Percentiles rank a stretch among this genome's conserved stretches.
Conservation (phyloP, 2,113 vertebrate species). For the Callospermophilus lateralis region DNA sequence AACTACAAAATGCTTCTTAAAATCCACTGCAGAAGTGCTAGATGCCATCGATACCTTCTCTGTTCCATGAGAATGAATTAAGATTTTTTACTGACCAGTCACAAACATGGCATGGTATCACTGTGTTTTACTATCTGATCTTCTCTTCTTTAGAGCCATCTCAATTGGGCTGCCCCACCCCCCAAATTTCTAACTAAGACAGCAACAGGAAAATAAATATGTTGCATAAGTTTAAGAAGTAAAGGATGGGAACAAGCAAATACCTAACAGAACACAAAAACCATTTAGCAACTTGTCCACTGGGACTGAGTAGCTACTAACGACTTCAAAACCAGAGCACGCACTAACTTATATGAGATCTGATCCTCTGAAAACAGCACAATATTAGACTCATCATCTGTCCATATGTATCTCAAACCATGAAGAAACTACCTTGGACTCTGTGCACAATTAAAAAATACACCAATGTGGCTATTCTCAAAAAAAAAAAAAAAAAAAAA, state of each 20-base stretch:
- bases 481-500: too few relatives aligned
- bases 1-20: not conserved
- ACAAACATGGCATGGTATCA: not conserved
- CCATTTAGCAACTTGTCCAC: not conserved
- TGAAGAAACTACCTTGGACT: not conserved
- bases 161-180: not conserved
- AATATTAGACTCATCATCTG: conserved; percentile 8
- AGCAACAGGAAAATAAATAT: not conserved
- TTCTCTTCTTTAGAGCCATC: not conserved
- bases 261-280: not conserved
- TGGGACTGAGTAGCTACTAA: not conserved
- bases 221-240: not conserved
- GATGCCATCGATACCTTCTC: not conserved
- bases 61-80: not conserved
- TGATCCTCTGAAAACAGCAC: not conserved
- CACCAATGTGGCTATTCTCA: not conserved
- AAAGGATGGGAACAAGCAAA: not conserved
- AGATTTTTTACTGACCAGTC: not conserved
- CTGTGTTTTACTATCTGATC: not conserved
- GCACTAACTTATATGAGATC: not conserved
- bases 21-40: not conserved
- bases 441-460: not conserved
- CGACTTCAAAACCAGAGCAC: not conserved
- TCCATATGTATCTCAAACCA: not conserved
- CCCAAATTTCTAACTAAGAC: not conserved